Conservation (phyloP, 2,888 invertebrate species). For the Smittia sp. region DNA sequence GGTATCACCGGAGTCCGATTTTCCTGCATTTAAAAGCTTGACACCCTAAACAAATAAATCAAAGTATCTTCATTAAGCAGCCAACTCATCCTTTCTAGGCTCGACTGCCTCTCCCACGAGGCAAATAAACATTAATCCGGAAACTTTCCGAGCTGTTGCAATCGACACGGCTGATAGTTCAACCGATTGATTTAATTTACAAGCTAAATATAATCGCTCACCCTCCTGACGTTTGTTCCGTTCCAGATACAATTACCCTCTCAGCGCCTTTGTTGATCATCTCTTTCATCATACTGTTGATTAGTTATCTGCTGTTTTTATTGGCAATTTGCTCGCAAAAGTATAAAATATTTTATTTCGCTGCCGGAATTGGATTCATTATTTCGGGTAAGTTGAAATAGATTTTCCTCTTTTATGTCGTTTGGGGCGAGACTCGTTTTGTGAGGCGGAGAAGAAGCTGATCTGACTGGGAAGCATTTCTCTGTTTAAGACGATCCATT, state of each 20-base stretch:
- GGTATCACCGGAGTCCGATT: too few species aligned
- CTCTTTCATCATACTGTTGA: constrained; percentile 71
- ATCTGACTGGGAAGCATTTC: background rate
- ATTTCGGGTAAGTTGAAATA: constrained; percentile 68
- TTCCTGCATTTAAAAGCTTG: too few species aligned
- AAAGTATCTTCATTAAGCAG: too few species aligned
- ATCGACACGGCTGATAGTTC: too few species aligned
- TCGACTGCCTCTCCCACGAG: too few species aligned
- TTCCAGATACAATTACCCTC: constrained; percentile 77
- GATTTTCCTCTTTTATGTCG: background rate
- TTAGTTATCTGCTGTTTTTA: constrained; percentile 77
- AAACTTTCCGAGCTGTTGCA: too few species aligned
- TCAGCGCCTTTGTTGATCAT: constrained; percentile 78
- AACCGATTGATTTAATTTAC: background rate
- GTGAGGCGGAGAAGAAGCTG: background rate
- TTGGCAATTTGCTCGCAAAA: constrained; percentile 76
- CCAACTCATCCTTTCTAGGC: too few species aligned
- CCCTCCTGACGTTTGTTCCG: background rate
- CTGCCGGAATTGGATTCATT: constrained; percentile 83
- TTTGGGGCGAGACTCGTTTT: background rate
- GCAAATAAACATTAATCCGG: too few species aligned
- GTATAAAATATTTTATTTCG: constrained; percentile 75
- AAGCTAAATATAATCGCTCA: background rate
- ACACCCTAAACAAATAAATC: too few species aligned
- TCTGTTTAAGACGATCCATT: constrained; percentile 1